Evolutionary conservation across 92 coral and sea anemone genomes (phyloP).

Genomic region (Zoanthus sociatus): DNA sequence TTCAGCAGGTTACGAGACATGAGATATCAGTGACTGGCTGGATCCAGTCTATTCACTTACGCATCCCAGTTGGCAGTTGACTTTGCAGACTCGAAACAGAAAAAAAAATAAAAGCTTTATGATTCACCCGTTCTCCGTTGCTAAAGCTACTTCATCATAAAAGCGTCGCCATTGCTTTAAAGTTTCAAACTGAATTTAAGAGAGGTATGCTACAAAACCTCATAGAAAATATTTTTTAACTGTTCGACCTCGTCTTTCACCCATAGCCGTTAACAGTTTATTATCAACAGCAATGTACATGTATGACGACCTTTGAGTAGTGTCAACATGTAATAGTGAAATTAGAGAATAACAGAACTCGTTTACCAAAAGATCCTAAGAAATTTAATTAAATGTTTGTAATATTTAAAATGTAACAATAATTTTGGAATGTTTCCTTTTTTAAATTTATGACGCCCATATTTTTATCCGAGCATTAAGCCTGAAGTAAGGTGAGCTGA

Average conservation of each 20-base stretch:
- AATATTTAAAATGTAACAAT: too few species aligned
- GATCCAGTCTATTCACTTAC: neutral
- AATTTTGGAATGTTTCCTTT: too few species aligned
- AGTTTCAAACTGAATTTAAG: neutral
- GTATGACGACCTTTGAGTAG: neutral
- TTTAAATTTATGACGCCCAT: too few species aligned
- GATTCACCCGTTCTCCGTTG: neutral
- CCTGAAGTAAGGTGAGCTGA: too few species aligned
- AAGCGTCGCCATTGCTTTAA: neutral
- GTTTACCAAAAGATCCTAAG: too few species aligned
- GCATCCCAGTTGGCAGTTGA: neutral
- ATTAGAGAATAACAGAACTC: too few species aligned
- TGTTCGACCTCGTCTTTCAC: neutral
- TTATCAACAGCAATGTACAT: neutral
- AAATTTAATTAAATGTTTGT: too few species aligned
- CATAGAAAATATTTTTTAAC: neutral
- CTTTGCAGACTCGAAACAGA: neutral
- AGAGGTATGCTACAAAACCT: neutral
- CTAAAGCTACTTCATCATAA: neutral
- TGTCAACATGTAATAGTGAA: neutral
- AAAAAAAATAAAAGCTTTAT: neutral
- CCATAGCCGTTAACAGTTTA: neutral
- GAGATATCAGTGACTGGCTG: neutral
- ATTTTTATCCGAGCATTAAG: too few species aligned
- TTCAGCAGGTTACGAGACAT: constrained; percentile 3